phyloP scores from a whole-genome alignment of 2,888 invertebrate species.

The Noctuana brunneofusca region DNA sequence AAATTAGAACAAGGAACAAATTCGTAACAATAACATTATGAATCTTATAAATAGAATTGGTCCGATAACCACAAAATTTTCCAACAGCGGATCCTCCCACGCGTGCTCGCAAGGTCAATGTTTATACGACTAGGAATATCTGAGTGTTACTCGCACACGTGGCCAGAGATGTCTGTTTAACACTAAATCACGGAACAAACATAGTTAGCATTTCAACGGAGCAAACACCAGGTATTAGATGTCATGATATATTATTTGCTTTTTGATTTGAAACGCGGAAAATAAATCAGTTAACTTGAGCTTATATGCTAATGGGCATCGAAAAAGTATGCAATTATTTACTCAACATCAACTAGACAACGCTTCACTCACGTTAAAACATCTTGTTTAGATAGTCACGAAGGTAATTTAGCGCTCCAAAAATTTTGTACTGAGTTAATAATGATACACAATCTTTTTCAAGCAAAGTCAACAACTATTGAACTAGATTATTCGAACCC shows the following conservation, averaged over 20 bases:
- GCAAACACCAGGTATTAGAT: slow-evolving; percentile 6
- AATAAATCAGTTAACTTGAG: background rate
- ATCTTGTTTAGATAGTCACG: background rate
- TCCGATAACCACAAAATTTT: slow-evolving; percentile 32
- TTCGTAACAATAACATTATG: slow-evolving; percentile 4
- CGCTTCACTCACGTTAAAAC: background rate
- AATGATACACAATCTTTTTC: too few relatives aligned
- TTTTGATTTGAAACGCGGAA: background rate
- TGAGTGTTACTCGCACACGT: slow-evolving; percentile 22
- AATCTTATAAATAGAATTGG: slow-evolving; percentile 22
- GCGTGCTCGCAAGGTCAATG: slow-evolving; percentile 33
- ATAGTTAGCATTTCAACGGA: slow-evolving; percentile 26
- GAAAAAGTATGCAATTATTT: slow-evolving; percentile 10
- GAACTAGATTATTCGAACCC: too few relatives aligned
- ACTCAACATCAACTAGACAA: slow-evolving; percentile 1
- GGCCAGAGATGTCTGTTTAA: slow-evolving; percentile 31
- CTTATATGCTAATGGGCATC: slow-evolving; percentile 16
- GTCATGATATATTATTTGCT: slow-evolving; percentile 16
- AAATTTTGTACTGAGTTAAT: background rate
- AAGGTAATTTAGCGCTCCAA: too few relatives aligned
- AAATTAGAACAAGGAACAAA: slow-evolving; percentile 7
- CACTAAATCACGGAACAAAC: slow-evolving; percentile 18
- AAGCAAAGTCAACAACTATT: too few relatives aligned
- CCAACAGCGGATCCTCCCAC: slow-evolving; percentile 26
- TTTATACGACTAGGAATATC: slow-evolving; percentile 29